These are phyloP conservation scores for Gasteruption jaculator DNA, from an alignment of 2,888 invertebrate species.

Conservation along the genomic window DNA sequence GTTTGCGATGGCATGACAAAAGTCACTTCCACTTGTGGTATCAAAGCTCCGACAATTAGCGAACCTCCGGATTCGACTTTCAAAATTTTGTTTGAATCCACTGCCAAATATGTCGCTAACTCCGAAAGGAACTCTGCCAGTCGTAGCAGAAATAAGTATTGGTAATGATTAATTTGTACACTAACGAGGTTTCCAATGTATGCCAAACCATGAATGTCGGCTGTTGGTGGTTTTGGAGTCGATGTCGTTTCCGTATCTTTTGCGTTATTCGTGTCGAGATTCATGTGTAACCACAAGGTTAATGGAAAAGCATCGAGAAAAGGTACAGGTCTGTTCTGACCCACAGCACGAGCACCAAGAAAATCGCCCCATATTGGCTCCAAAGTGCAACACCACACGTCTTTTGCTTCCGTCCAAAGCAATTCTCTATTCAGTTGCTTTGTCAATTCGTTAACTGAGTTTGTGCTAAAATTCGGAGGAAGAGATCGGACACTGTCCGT, in stretches of 20 bases:
- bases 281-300: conserved; percentile 73
- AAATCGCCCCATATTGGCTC: conserved; percentile 95
- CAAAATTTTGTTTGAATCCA: conserved; percentile 71
- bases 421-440: conserved; percentile 53
- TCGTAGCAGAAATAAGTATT: conserved; percentile 82
- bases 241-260: conserved; percentile 15
- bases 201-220: conserved; percentile 75
- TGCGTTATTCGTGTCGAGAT: conserved; percentile 36
- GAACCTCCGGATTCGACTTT: conserved; percentile 56
- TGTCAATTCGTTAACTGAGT: conserved; percentile 57
- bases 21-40: conserved; percentile 84
- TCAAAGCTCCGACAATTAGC: conserved; percentile 70
- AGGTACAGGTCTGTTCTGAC: conserved; percentile 70
- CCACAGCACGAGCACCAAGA: conserved; percentile 73
- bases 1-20: conserved; percentile 81
- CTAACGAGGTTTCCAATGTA: conserved; percentile 81
- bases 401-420: conserved; percentile 80
- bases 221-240: conserved; percentile 54
- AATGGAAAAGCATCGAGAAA: conserved; percentile 83
- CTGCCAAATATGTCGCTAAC: conserved; percentile 71
- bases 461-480: conserved; percentile 43
- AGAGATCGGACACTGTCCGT: conserved; percentile 38
- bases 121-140: conserved; percentile 78
- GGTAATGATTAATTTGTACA: conserved; percentile 89
- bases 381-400: conserved; percentile 81